Conservation (phyloP, 2,797 vertebrate genomes). For the Notolabrus celidotus region DNA sequence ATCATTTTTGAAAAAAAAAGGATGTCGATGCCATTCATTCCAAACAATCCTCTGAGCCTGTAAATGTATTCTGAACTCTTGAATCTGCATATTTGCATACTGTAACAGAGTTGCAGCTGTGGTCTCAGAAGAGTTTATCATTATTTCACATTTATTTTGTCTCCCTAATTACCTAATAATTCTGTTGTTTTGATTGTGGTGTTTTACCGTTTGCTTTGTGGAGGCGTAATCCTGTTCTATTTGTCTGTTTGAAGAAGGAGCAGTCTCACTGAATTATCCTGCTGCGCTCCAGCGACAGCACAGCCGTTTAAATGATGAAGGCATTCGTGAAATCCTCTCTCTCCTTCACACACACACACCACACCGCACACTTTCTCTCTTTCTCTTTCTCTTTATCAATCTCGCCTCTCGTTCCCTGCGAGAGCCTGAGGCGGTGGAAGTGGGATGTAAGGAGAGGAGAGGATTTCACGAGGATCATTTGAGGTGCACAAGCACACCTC, state of each 20-base stretch:
- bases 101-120: slow-evolving; percentile 83
- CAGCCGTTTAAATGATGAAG: slow-evolving; percentile 87
- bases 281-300: slow-evolving; percentile 80
- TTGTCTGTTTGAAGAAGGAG: slow-evolving; percentile 90
- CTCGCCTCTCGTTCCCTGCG: slow-evolving; percentile 55
- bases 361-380: slow-evolving; percentile 13
- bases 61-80: slow-evolving; percentile 78
- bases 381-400: slow-evolving; percentile 60
- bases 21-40: slow-evolving; percentile 69
- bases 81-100: slow-evolving; percentile 83
- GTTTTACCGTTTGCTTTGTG: slow-evolving; percentile 89
- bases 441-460: slow-evolving; percentile 73
- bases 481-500: slow-evolving; percentile 67
- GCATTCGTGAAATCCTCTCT: slow-evolving; percentile 83
- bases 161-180: slow-evolving; percentile 90
- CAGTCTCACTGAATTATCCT: slow-evolving; percentile 87
- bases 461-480: slow-evolving; percentile 74
- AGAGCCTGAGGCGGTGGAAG: slow-evolving; percentile 77
- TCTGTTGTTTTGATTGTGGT: slow-evolving; percentile 90
- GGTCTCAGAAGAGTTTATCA: slow-evolving; percentile 86
- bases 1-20: slow-evolving; percentile 68
- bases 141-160: slow-evolving; percentile 91
- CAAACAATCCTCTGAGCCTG: slow-evolving; percentile 74
- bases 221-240: slow-evolving; percentile 88
- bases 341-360: slow-evolving; percentile 49